Evolutionary conservation across 2,888 invertebrate genomes (phyloP).

Genomic region (Pomacea canaliculata): DNA sequence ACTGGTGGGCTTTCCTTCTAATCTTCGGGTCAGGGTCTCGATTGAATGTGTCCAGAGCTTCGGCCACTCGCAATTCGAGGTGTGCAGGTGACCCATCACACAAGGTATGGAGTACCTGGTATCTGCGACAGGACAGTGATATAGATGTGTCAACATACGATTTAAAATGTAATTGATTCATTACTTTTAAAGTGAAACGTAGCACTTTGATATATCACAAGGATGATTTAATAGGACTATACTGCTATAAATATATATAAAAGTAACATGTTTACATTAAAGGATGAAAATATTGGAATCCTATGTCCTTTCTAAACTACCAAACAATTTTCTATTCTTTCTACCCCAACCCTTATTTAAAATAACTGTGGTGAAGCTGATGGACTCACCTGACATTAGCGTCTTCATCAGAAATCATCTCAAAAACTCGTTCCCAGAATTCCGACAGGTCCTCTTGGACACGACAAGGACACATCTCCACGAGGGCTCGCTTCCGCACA

Average conservation of each 20-base stretch:
- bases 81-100: conserved; percentile 67
- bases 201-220: too few relatives aligned
- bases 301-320: too few relatives aligned
- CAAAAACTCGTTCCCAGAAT: conserved; percentile 65
- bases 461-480: conserved; percentile 68
- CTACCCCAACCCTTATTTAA: too few relatives aligned
- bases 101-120: conserved; percentile 64
- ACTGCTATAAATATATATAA: too few relatives aligned
- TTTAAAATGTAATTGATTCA: too few relatives aligned
- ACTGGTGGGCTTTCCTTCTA: conserved; percentile 63
- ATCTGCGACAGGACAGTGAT: conserved; percentile 36
- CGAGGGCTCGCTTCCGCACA: conserved; percentile 63
- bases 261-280: too few relatives aligned
- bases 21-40: conserved; percentile 60
- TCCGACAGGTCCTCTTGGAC: conserved; percentile 63
- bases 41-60: conserved; percentile 63
- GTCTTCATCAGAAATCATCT: conserved; percentile 62
- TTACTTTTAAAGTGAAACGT: too few relatives aligned
- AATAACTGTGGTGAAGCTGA: too few relatives aligned
- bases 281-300: too few relatives aligned
- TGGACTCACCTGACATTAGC: conserved; percentile 51
- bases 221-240: too few relatives aligned
- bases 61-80: conserved; percentile 60
- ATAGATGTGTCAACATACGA: too few relatives aligned
- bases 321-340: too few relatives aligned